Percentiles rank a stretch among this genome's conserved stretches.
These are phyloP conservation scores for Dicaeum eximium DNA, from an alignment of 2,113 vertebrate genomes.

Conservation along the genomic window DNA sequence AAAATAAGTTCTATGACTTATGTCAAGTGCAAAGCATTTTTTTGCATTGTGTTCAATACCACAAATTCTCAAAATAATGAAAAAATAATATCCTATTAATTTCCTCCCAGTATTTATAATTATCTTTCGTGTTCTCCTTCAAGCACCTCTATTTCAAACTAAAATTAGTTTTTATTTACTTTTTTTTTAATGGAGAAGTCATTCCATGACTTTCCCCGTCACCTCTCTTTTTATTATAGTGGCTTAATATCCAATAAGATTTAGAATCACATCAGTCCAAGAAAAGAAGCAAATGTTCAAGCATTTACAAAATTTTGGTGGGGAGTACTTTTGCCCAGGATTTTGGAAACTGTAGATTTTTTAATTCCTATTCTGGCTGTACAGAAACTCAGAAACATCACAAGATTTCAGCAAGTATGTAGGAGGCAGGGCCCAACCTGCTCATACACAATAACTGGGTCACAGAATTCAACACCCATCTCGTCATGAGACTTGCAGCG, in stretches of 20 bases:
- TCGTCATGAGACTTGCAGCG: background rate
- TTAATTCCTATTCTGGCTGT: background rate
- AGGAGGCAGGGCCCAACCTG: background rate
- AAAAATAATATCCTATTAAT: background rate
- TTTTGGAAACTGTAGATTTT: background rate
- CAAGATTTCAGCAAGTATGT: background rate
- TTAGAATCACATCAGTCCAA: background rate
- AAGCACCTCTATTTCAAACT: background rate
- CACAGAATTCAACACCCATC: conserved; percentile 6
- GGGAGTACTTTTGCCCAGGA: background rate
- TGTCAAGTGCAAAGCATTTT: background rate
- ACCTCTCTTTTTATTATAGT: background rate
- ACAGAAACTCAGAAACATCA: background rate
- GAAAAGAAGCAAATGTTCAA: background rate
- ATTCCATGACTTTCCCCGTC: background rate
- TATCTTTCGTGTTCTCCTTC: background rate
- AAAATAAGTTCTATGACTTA: background rate
- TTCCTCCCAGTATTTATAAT: background rate
- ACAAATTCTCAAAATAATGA: background rate
- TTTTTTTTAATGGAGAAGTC: background rate
- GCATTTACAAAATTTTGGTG: background rate
- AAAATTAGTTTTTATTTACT: background rate
- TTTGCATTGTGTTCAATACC: background rate
- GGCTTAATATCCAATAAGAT: background rate
- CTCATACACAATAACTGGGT: background rate